Evolutionary conservation across 2,888 invertebrate genomes (phyloP).

Genomic region (Platycnemis pennipes): DNA sequence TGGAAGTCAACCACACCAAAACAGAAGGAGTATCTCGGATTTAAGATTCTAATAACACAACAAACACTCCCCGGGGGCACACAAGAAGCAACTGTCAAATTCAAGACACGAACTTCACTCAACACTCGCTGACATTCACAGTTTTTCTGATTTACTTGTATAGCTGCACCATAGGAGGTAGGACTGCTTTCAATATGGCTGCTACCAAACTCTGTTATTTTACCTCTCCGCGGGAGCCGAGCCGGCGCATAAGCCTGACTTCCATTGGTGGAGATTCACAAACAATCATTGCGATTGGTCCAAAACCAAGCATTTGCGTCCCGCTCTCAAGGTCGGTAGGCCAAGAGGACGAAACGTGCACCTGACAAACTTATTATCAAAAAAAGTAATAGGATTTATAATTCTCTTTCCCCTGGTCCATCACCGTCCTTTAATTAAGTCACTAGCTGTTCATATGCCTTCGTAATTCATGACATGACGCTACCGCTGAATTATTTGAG

Average conservation of each 20-base stretch:
- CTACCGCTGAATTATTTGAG: neutral
- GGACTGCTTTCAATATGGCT: constrained; percentile 81
- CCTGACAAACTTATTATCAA: constrained; percentile 77
- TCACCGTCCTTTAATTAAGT: constrained; percentile 1
- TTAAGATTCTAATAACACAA: constrained; percentile 54
- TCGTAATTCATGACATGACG: neutral
- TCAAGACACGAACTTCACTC: constrained; percentile 69
- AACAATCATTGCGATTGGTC: constrained; percentile 77
- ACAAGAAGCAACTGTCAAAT: constrained; percentile 70
- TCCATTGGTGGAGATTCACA: constrained; percentile 78
- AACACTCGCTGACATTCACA: constrained; percentile 70
- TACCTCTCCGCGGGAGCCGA: constrained; percentile 79
- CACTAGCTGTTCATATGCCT: neutral
- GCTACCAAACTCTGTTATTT: constrained; percentile 79
- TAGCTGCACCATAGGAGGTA: constrained; percentile 75
- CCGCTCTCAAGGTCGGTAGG: constrained; percentile 79
- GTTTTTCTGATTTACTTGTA: constrained; percentile 69
- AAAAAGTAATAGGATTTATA: constrained; percentile 34
- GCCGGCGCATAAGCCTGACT: constrained; percentile 73
- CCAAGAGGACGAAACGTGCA: constrained; percentile 79
- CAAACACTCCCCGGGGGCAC: constrained; percentile 54
- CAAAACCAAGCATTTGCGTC: constrained; percentile 71
- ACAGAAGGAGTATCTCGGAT: constrained; percentile 70
- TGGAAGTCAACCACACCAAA: constrained; percentile 71
- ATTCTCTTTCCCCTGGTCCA: constrained; percentile 28